phyloP scores from a whole-genome alignment of 1,140 invertebrate genomes.

The Globodera rostochiensis region DNA sequence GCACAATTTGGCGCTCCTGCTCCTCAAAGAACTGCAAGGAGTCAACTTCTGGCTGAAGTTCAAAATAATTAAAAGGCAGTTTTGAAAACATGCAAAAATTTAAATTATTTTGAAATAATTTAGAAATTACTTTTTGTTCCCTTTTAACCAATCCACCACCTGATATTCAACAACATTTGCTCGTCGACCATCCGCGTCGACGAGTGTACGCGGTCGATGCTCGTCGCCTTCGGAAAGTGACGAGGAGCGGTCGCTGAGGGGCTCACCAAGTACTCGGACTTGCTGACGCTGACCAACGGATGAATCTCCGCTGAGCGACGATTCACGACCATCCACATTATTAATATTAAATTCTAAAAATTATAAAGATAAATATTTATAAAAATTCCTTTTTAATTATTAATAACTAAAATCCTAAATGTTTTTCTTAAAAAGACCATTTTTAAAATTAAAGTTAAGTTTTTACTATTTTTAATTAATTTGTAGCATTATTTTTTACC shows the following conservation, averaged over 20 bases:
- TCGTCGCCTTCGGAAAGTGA: neutral
- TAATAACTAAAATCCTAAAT: no score
- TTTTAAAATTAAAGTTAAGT: no score
- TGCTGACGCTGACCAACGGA: neutral
- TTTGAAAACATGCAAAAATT: no score
- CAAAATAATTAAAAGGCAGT: no score
- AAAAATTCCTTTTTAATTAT: no score
- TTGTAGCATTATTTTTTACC: no score
- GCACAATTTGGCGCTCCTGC: conserved; percentile 24
- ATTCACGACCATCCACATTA: neutral
- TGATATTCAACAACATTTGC: neutral
- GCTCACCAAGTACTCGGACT: conserved; percentile 18
- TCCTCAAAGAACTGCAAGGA: conserved; percentile 16
- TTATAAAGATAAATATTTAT: no score
- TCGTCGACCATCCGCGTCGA: conserved; percentile 8
- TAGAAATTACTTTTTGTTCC: no score
- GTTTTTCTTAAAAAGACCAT: no score
- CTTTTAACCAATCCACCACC: neutral
- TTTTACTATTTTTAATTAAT: no score
- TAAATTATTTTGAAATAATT: no score
- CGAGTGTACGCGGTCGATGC: conserved; percentile 9
- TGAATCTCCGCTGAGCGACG: conserved; percentile 4
- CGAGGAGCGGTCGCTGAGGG: conserved; percentile 16
- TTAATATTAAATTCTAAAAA: no score
- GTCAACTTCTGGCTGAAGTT: neutral